phyloP scores from a whole-genome alignment of 2,888 invertebrate genomes.

The Tenthredo mesomela region DNA sequence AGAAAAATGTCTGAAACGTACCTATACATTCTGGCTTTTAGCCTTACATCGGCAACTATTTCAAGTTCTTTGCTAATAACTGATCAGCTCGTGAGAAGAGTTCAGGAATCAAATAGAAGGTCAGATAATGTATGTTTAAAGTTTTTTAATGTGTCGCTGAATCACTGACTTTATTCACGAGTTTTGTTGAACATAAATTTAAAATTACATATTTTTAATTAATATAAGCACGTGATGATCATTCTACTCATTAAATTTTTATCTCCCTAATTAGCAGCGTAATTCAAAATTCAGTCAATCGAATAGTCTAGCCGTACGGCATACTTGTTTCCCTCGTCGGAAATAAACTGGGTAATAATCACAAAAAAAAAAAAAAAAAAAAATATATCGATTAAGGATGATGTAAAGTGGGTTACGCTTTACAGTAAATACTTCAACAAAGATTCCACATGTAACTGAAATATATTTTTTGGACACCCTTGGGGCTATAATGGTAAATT shows the following conservation, averaged over 20 bases:
- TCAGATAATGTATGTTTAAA: background rate
- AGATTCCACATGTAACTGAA: no score
- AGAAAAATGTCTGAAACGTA: background rate
- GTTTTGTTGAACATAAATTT: background rate
- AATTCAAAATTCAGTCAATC: background rate
- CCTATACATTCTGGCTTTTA: background rate
- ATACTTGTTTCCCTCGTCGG: background rate
- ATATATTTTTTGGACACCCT: no score
- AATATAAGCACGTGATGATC: slow-evolving; percentile 23
- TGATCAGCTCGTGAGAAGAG: background rate
- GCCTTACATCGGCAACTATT: background rate
- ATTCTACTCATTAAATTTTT: slow-evolving; percentile 16
- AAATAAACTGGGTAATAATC: background rate
- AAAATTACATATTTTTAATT: background rate
- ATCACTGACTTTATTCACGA: background rate
- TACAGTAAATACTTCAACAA: background rate
- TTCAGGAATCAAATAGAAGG: background rate
- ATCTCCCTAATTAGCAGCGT: slow-evolving; percentile 17
- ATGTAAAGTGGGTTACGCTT: background rate
- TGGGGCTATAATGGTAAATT: no score
- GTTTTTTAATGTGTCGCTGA: background rate
- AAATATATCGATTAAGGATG: background rate
- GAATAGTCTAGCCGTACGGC: background rate
- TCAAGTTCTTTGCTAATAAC: background rate
- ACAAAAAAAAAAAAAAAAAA: background rate